Percentiles rank a stretch among this genome's conserved stretches.
These are phyloP conservation scores for Globodera ellingtonae DNA, from an alignment of 1,140 invertebrate genomes.

Conservation along the genomic window DNA sequence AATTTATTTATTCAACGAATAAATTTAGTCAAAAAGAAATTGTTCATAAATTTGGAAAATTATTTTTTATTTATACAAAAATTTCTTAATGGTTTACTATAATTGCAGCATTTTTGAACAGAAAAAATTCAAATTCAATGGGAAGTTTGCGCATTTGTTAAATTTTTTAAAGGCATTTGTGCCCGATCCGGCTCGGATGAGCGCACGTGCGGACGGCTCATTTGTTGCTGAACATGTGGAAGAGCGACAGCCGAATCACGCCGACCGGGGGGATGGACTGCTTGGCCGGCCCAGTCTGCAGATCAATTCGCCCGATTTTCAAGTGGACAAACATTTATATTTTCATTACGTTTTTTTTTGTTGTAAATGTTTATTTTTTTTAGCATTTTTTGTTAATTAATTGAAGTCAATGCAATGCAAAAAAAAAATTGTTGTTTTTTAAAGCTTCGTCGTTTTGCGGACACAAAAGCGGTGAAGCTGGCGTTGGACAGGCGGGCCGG, in stretches of 20 bases:
- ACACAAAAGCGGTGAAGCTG: conserved; percentile 20
- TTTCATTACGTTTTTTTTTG: background rate
- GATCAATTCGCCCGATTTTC: conserved; percentile 29
- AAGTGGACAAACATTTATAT: background rate
- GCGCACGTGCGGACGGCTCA: conserved; percentile 2
- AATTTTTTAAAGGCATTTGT: conserved; percentile 6
- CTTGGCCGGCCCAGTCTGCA: conserved; percentile 7
- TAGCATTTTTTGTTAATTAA: no score
- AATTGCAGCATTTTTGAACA: no score
- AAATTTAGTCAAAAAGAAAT: no score
- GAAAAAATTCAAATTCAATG: no score
- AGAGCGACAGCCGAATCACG: background rate
- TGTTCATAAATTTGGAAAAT: no score
- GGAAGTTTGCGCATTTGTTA: no score
- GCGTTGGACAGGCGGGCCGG: background rate
- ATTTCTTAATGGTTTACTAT: no score
- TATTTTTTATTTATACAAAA: no score
- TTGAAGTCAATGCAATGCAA: background rate
- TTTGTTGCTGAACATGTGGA: conserved; percentile 5
- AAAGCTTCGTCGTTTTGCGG: conserved; percentile 20
- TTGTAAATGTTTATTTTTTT: conserved; percentile 2
- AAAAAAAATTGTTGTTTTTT: background rate
- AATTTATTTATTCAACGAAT: background rate
- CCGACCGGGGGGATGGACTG: background rate
- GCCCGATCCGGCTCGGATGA: conserved; percentile 3